A percentile compares a stretch with the other conserved stretches of the same genome.
Conservation (phyloP, 1,140 invertebrate species). For the Camponotus vicinus region DNA sequence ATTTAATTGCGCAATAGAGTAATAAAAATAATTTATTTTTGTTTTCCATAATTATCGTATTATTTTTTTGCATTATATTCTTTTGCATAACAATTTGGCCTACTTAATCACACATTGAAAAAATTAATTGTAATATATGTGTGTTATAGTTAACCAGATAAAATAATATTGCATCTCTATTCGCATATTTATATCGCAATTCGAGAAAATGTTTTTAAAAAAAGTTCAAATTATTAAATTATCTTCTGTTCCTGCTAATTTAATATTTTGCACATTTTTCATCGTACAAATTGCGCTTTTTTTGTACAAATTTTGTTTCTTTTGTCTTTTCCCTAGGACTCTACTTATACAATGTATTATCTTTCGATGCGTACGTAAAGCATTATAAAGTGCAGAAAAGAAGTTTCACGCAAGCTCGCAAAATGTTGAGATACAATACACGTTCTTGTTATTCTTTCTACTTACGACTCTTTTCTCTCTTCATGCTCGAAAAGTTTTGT, state of each 20-base stretch:
- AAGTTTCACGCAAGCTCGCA: not conserved
- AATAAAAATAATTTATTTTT: no score
- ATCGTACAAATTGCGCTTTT: not conserved
- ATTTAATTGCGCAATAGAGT: no score
- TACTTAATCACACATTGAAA: no score
- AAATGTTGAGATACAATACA: not conserved
- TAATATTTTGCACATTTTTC: not conserved
- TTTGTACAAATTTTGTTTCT: not conserved
- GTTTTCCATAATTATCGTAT: no score
- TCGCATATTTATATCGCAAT: not conserved
- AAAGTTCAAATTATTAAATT: not conserved
- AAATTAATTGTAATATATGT: no score
- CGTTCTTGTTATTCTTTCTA: not conserved
- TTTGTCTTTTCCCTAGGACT: not conserved
- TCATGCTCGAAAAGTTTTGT: not conserved
- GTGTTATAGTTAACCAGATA: no score
- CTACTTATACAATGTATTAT: not conserved
- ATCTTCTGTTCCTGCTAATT: not conserved
- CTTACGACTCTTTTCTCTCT: not conserved
- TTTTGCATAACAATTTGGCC: no score
- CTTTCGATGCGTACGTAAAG: not conserved
- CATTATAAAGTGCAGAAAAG: not conserved
- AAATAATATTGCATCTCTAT: not conserved
- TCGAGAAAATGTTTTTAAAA: not conserved
- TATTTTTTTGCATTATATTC: no score